Base-by-base conservation (phyloP, 1,140 invertebrate genomes). In the Drosophila littoralis region DNA sequence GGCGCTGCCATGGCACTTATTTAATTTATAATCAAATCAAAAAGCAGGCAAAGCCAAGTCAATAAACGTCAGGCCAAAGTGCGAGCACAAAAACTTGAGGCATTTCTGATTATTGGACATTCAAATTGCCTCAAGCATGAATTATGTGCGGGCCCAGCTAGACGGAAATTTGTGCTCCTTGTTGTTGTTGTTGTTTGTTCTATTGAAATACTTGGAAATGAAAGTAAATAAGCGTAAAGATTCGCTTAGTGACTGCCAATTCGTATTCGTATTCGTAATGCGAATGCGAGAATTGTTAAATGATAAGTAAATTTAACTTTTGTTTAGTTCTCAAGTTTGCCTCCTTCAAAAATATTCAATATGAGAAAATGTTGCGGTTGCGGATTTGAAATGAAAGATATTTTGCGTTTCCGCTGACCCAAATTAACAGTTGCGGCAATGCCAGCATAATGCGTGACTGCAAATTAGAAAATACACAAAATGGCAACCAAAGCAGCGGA, bases 221-320 rank as follows among this genome's bases (percentile, higher is more conserved):
- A 89, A 89, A 77, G 79, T 81, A 88, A 88, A 88, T 88, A 88
- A 80, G 79, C 83, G 83, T 88, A 54, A 88, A 88, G 83, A 89
- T 88, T 88, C 69, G 79, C 83, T 86, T 88, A 83, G 58, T 68
- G 77, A 77, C 55, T 83, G 70, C 71, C 38, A 9, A 67, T 46
- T 54, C 35, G 35, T 48, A 45, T 22, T 22, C 22, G 22, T 22
- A 28, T 28, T 28, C 22, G 22, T 28, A 5, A 54, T 52, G 15
- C 45, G 71, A 78, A 66, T 75, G 50, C 58, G 42, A 51, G 35
- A 72, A 83, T 88, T 89, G 83, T 80, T 75, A 45, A 68, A 75
- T 79, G 79, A 83, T 80, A 83, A 86, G 83, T 86, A 74, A 88
- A 86, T 77, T 88, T 60, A 77, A 88, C 76, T 88, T 88, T 86